These are phyloP conservation scores for Dolichotis patagonum DNA, from an alignment of 2,113 vertebrate genomes.

Conservation along the genomic window DNA sequence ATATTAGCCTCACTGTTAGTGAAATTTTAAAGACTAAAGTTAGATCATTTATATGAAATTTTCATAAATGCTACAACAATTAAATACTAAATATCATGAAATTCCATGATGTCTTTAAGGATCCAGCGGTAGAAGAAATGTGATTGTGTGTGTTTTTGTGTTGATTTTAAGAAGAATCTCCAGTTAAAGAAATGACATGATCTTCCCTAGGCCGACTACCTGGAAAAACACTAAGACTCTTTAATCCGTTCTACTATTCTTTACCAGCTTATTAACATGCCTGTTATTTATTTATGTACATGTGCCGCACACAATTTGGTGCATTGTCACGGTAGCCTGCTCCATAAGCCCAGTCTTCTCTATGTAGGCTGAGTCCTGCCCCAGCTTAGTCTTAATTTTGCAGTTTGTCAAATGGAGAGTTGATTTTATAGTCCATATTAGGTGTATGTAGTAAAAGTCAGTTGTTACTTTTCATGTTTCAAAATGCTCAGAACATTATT, in stretches of 20 bases:
- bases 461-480: neutral
- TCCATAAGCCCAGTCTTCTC: neutral
- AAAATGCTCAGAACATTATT: neutral
- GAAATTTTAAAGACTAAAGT: conserved; percentile 16
- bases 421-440: neutral
- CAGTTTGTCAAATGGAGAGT: neutral
- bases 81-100: neutral
- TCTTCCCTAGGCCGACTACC: neutral
- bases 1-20: neutral
- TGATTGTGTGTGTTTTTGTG: neutral
- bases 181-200: neutral
- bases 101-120: neutral
- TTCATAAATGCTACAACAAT: neutral
- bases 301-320: neutral
- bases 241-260: neutral
- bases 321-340: neutral
- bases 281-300: neutral
- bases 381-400: neutral
- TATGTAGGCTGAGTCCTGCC: neutral
- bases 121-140: neutral
- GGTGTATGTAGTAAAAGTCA: neutral
- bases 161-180: neutral
- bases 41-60: neutral
- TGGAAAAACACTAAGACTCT: neutral
- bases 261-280: neutral